Conservation (phyloP, 2,888 invertebrate species). For the Entomobrya multifasciata region DNA sequence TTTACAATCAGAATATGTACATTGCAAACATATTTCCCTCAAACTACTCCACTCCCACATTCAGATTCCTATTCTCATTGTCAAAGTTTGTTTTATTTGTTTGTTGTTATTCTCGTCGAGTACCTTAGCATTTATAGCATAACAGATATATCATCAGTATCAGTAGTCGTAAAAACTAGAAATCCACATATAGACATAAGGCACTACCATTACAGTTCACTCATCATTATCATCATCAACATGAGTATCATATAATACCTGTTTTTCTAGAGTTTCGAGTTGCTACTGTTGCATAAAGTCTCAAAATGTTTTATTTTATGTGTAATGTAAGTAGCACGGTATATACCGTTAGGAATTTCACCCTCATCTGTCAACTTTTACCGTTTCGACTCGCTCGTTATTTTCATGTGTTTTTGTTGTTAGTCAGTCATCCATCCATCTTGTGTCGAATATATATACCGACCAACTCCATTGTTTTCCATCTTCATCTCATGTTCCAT, state of each 20-base stretch:
- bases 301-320: too few relatives aligned
- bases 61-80: constrained; percentile 35
- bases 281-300: too few relatives aligned
- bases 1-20: constrained; percentile 45
- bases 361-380: constrained; percentile 36
- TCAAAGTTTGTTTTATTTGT: constrained; percentile 60
- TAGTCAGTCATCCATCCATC: constrained; percentile 8
- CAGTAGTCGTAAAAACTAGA: not conserved
- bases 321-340: too few relatives aligned
- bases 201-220: not conserved
- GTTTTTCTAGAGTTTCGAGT: too few relatives aligned
- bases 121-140: not conserved
- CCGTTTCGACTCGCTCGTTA: not conserved
- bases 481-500: not conserved
- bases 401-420: not conserved
- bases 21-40: constrained; percentile 39
- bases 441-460: not conserved
- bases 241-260: too few relatives aligned
- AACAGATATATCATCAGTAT: not conserved
- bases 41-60: not conserved
- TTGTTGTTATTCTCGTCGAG: constrained; percentile 21
- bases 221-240: not conserved
- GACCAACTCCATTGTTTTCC: not conserved
- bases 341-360: not conserved
- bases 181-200: not conserved